Evolutionary conservation across 2,113 vertebrate genomes (phyloP).

Genomic region (Oxyura jamaicensis): DNA sequence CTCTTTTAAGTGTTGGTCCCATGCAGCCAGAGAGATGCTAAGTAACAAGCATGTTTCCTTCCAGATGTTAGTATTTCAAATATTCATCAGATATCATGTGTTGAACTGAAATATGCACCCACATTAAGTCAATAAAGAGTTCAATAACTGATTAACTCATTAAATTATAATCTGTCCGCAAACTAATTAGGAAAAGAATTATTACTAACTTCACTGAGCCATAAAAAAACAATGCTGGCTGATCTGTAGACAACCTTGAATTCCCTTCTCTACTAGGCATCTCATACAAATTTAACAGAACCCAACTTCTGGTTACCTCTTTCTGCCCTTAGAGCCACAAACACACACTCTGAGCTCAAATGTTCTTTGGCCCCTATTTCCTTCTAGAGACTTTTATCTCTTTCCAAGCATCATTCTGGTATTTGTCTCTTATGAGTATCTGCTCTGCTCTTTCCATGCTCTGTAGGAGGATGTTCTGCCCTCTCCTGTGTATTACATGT

Average conservation of each 20-base stretch:
- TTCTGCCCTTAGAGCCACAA: neutral
- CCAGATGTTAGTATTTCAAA: neutral
- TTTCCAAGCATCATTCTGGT: neutral
- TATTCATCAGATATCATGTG: neutral
- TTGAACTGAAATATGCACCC: fast-evolving
- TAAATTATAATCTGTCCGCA: neutral
- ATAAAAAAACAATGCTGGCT: neutral
- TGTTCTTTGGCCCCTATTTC: neutral
- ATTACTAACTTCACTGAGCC: neutral
- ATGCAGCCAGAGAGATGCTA: neutral
- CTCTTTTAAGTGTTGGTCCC: neutral
- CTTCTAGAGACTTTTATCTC: neutral
- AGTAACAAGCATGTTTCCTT: neutral
- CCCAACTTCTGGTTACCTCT: neutral
- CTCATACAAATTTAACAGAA: neutral
- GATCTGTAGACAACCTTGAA: neutral
- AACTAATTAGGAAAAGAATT: neutral
- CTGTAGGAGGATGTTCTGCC: neutral
- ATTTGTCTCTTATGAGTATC: neutral
- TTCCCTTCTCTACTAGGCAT: neutral
- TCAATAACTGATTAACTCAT: neutral
- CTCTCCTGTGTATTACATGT: neutral
- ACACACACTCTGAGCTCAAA: neutral
- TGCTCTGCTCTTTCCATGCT: neutral
- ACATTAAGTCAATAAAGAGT: neutral